Percentiles rank a stretch among this genome's conserved stretches.
phyloP scores from a whole-genome alignment of 1,140 invertebrate genomes.

The Drosophila suzukii region DNA sequence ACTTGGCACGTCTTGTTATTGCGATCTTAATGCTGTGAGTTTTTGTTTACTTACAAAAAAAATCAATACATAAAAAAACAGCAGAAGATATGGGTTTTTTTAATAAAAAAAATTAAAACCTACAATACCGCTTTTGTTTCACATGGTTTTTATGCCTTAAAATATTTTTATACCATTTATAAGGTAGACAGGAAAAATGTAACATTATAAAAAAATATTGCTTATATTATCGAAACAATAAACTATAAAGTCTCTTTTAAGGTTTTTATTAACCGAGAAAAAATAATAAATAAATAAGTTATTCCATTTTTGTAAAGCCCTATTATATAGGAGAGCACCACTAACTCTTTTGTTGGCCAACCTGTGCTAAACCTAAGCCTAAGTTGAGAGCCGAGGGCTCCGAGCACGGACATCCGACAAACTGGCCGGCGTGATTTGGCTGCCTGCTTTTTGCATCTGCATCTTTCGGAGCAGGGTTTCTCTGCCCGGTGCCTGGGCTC shows the following conservation, averaged over 20 bases:
- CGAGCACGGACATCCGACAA: slow-evolving; percentile 36
- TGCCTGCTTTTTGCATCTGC: background rate
- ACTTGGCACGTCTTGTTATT: slow-evolving; percentile 7
- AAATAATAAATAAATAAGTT: too few relatives aligned
- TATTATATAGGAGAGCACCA: background rate
- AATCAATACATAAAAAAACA: too few relatives aligned
- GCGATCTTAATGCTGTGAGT: background rate
- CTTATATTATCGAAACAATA: too few relatives aligned
- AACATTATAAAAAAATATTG: too few relatives aligned
- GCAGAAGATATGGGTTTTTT: too few relatives aligned
- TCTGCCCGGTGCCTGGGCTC: background rate
- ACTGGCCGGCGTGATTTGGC: slow-evolving; percentile 24
- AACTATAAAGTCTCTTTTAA: too few relatives aligned
- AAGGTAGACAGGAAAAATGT: too few relatives aligned
- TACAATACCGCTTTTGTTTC: background rate
- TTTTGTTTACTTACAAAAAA: background rate
- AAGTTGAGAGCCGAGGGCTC: background rate
- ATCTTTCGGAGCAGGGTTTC: background rate
- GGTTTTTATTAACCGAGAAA: too few relatives aligned
- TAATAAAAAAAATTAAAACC: background rate
- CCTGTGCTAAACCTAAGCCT: background rate
- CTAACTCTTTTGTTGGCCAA: slow-evolving; percentile 22
- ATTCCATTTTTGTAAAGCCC: background rate
- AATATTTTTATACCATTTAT: too few relatives aligned
- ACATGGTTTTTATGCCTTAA: background rate